These are phyloP conservation scores for Caenorhabditis sp. DNA, from an alignment of 2,888 invertebrate genomes.

Conservation along the genomic window DNA sequence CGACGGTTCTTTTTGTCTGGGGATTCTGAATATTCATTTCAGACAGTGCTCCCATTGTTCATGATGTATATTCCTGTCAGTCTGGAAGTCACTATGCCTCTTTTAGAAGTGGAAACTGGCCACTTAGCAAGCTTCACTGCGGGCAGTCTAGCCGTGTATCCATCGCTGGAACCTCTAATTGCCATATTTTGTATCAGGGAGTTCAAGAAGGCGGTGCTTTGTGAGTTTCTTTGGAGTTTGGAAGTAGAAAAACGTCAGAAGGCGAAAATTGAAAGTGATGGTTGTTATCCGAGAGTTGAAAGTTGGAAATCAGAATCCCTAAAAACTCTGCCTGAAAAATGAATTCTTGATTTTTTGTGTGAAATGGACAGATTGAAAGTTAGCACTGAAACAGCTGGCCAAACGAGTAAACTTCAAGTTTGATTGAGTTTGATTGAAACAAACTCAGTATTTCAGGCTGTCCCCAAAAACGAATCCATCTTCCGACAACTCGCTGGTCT, in stretches of 20 bases:
- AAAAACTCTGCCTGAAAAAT: no score
- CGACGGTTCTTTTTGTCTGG: no score
- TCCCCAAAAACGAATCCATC: not conserved
- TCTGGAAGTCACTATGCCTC: slow-evolving; percentile 35
- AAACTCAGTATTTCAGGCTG: slow-evolving; percentile 1
- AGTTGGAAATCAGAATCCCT: no score
- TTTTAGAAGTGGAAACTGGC: slow-evolving; percentile 40
- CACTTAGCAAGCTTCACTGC: slow-evolving; percentile 47
- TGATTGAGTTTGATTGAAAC: not conserved
- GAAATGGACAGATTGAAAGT: no score
- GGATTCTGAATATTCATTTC: slow-evolving; percentile 19
- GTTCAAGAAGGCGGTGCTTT: slow-evolving; percentile 39
- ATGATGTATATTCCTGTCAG: slow-evolving; percentile 54
- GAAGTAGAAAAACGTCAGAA: no score
- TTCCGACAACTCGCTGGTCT: not conserved
- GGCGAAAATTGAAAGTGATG: no score
- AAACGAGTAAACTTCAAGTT: no score
- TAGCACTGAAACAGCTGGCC: no score
- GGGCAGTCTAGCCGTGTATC: slow-evolving; percentile 31
- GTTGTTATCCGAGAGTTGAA: no score
- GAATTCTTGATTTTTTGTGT: no score
- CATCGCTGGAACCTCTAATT: slow-evolving; percentile 50
- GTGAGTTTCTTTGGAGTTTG: no score
- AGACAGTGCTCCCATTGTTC: slow-evolving; percentile 46
- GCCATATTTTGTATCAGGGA: slow-evolving; percentile 53